A percentile compares a stretch with the other conserved stretches of the same genome.
phyloP scores from a whole-genome alignment of 2,888 invertebrate genomes.

The Lycophotia porphyrea region DNA sequence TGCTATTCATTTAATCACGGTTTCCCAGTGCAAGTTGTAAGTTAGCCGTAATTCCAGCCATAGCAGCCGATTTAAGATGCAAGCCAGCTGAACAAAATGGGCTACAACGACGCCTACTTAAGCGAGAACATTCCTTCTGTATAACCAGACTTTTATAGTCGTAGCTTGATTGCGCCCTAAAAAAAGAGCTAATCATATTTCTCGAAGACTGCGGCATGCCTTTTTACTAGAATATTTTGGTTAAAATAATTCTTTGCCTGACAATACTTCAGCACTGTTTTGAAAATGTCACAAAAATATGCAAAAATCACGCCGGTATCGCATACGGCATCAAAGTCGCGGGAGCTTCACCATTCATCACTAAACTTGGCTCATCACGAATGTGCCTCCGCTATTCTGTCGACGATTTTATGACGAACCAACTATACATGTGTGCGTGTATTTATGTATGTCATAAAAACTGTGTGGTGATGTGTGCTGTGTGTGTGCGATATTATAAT shows the following conservation, averaged over 20 bases:
- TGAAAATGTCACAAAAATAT: conserved; percentile 30
- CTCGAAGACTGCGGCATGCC: not conserved
- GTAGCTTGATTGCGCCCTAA: not conserved
- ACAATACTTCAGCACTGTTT: conserved; percentile 8
- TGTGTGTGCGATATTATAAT: conserved; percentile 19
- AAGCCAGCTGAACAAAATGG: conserved; percentile 46
- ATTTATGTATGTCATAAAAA: conserved; percentile 34
- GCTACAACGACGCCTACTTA: conserved; percentile 10
- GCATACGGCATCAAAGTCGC: conserved; percentile 17
- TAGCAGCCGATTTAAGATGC: conserved; percentile 36
- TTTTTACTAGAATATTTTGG: not conserved
- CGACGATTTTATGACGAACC: conserved; percentile 45
- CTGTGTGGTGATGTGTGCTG: conserved; percentile 2
- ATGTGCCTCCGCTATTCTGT: conserved; percentile 44
- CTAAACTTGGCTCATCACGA: conserved; percentile 33
- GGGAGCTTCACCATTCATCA: conserved; percentile 22
- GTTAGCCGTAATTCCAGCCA: conserved; percentile 15
- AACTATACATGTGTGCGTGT: conserved; percentile 26
- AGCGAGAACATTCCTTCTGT: not conserved
- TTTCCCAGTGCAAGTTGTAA: conserved; percentile 32
- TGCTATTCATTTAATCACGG: conserved; percentile 29
- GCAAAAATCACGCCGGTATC: conserved; percentile 23
- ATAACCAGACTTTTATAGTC: not conserved
- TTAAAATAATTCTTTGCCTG: conserved; percentile 4
- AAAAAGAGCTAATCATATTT: not conserved